A percentile compares a stretch with the other conserved stretches of the same genome.
Conservation (phyloP, 2,797 vertebrate species). For the Pelochelys cantorii region DNA sequence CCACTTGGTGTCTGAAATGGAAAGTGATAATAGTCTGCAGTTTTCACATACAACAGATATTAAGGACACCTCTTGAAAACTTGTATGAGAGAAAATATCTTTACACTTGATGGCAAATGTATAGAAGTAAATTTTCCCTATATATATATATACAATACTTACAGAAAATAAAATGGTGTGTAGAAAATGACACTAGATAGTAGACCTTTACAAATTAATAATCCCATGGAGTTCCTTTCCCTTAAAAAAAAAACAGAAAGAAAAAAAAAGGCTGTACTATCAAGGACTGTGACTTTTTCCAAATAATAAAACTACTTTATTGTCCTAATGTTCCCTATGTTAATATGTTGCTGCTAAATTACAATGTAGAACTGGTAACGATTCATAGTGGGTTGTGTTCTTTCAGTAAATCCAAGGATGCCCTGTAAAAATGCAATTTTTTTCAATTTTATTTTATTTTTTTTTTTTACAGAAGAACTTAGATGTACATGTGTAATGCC, state of each 20-base stretch:
- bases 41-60: constrained; percentile 87
- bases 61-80: constrained; percentile 88
- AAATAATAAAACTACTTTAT: constrained; percentile 95
- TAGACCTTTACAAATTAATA: constrained; percentile 88
- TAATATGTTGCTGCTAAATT: constrained; percentile 99
- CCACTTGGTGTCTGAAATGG: constrained; percentile 88
- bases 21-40: constrained; percentile 88
- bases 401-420: constrained; percentile 88
- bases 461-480: constrained; percentile 80
- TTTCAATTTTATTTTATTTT: constrained; percentile 77
- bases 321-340: constrained; percentile 91
- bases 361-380: constrained; percentile 87
- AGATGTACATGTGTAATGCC: constrained; percentile 88
- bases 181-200: constrained; percentile 80
- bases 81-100: constrained; percentile 87
- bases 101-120: constrained; percentile 88
- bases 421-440: constrained; percentile 92
- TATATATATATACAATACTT: constrained; percentile 84
- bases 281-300: constrained; percentile 93
- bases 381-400: constrained; percentile 92
- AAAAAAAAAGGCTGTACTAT: constrained; percentile 89
- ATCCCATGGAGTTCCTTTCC: constrained; percentile 80
- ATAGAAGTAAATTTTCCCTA: constrained; percentile 83
- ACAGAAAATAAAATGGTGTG: constrained; percentile 79
- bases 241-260: constrained; percentile 86